A percentile compares a stretch with the other conserved stretches of the same genome.
Conservation (phyloP, 2,888 invertebrate species). For the Pachycephus smyrnensis region DNA sequence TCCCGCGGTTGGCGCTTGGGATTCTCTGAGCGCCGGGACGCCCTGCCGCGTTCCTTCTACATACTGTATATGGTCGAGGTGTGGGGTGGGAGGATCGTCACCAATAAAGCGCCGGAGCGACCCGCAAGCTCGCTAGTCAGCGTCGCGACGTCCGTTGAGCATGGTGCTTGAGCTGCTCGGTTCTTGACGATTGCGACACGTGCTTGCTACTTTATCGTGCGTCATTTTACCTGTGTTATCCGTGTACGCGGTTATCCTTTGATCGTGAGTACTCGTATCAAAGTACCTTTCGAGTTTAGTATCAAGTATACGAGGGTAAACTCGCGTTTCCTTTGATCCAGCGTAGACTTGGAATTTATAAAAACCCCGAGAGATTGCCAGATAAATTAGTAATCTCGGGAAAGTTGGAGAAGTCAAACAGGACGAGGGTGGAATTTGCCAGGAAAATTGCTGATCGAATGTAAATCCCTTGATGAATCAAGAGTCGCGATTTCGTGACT, state of each 20-base stretch:
- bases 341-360: background rate
- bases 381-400: background rate
- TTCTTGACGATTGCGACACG: constrained; percentile 29
- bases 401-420: background rate
- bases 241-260: background rate
- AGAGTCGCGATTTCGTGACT: too few relatives aligned
- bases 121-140: constrained; percentile 37
- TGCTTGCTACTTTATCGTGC: constrained; percentile 21
- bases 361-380: background rate
- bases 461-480: background rate
- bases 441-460: background rate
- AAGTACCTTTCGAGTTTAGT: background rate
- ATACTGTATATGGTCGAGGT: background rate
- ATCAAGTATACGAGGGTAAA: background rate
- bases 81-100: constrained; percentile 14
- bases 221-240: background rate
- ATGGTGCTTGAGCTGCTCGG: constrained; percentile 19
- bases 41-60: background rate
- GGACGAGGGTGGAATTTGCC: background rate
- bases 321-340: background rate
- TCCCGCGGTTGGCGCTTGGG: background rate
- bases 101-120: constrained; percentile 37
- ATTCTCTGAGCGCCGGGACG: background rate
- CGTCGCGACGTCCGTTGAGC: constrained; percentile 37
- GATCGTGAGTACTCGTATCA: background rate